Base-by-base conservation (phyloP, 2,797 vertebrate species). In the Philypnodon macrostomus region DNA sequence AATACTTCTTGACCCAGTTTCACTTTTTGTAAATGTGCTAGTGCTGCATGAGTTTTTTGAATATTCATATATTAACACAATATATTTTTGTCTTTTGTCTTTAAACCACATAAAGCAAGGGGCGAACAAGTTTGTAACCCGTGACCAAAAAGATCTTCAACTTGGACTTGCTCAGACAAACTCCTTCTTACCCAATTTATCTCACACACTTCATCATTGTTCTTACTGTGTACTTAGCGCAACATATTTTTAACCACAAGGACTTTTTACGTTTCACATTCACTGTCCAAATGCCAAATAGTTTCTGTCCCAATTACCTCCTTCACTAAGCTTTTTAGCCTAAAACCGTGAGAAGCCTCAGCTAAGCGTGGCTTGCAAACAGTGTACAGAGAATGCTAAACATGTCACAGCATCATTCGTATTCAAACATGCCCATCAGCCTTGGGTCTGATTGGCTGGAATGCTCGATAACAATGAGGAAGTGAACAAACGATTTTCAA, bases 401-500 rank as follows among this genome's bases (percentile, higher is more conserved):
- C 83, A 63, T 66, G 68, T 74, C 52, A 39, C 62, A 58, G 75
- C 73, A 69, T 73, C 38, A 68, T 77, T 75, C 76, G 40, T 66
- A 84, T 70, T 77, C 42, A 8, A 85, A 86, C 83, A 71, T 72
- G 86, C 67, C 73, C 58, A 23, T 49, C 41, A 49, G 53, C 53
- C 36, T 4, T 46, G 4, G 1, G 0, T 55, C 27, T 11, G 60
- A 84, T 76, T 86, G 78, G 70, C 50, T 73, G 50, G 7, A 49
- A 37, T 17, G 50, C 31, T 48, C 40, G 54, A 40, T 58, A 77
- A 76, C 79, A 82, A 85, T 88, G 84, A 80, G 81, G 83, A 88
- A 85, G 68, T 2, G 7, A 47, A 50, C 12, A 8, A 1, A 58
- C 3, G 1, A 14, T 34, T 58, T 38, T 33, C 53, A 26, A 73